Evolutionary conservation across 2,888 invertebrate genomes (phyloP), one percentile per base, ranked within the genome.

Genomic region (Aproaerema taeniolella): DNA sequence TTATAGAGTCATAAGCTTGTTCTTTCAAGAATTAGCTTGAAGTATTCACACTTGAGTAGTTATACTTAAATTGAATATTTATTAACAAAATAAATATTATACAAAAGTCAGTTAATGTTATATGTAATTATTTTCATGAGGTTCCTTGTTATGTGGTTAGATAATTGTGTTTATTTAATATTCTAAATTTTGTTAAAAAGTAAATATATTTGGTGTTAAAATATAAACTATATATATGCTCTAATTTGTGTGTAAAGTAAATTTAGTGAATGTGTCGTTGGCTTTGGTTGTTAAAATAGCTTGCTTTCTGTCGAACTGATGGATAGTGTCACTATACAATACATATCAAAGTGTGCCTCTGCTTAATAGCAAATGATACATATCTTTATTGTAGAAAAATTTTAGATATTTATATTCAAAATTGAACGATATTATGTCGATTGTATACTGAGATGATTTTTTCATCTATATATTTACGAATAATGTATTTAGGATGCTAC

Each of bases 261-360:
- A 36, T 20, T 44, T 45, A 43, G 45, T 39, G 34, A 42, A 42
- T 44, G n/a, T 43, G 41, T 31, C 13, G n/a, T 72, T 59, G 59
- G 85, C 85, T 83, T 83, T 80, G 64, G 69, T 61, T 68, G 79
- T 78, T 72, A 56, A 78, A 77, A 77, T 73, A 64, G 43, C 43
- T 36, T 64, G 80, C 80, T 80, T 77, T 69, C 67, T 67, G 63
- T 61, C 61, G 63, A 52, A 58, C 61, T 55, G 61, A 60, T 63
- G 54, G 58, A 58, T 32, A 49, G 56, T 60, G 69, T 69, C 76
- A 78, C 73, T 67, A 74, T 73, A 83, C 85, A 85, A 75, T 73
- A 83, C 85, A 86, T 86, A 86, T 86, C 85, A 81, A 80, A 61
- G 80, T 85, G 85, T 86, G 85, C 85, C 85, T 86, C 80, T 75